Conservation (phyloP, 2,113 vertebrate species). For the Anhinga anhinga region DNA sequence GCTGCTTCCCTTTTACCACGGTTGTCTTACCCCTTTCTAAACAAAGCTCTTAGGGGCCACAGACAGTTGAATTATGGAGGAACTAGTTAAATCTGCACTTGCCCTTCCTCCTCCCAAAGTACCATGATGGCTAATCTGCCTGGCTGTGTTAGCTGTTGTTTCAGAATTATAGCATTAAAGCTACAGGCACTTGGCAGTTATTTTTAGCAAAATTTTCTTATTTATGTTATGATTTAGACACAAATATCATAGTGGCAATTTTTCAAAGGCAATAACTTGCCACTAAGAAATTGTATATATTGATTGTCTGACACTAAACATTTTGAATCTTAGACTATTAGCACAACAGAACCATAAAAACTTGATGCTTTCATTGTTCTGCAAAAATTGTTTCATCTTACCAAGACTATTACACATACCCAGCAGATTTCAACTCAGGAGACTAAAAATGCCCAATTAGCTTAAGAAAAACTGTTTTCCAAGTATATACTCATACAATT, state of each 20-base stretch:
- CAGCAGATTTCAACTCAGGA: neutral
- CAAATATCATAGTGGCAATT: neutral
- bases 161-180: neutral
- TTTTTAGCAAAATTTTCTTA: neutral
- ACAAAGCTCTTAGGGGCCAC: neutral
- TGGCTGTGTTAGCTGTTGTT: neutral
- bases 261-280: constrained; percentile 8
- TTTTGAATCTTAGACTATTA: neutral
- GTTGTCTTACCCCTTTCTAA: neutral
- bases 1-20: neutral
- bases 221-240: neutral
- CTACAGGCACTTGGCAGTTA: neutral
- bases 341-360: neutral
- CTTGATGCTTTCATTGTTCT: neutral
- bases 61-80: neutral
- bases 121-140: neutral
- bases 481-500: neutral
- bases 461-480: neutral
- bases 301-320: neutral
- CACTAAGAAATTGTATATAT: neutral
- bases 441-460: neutral
- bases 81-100: neutral
- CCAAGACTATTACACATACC: neutral
- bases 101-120: neutral
- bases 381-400: constrained; percentile 5